Evolutionary conservation across 37 sponge, comb jelly and placozoan species (phyloP), one percentile per base, ranked within the genome.

Genomic region (Chondrilla cf. caribensis): DNA sequence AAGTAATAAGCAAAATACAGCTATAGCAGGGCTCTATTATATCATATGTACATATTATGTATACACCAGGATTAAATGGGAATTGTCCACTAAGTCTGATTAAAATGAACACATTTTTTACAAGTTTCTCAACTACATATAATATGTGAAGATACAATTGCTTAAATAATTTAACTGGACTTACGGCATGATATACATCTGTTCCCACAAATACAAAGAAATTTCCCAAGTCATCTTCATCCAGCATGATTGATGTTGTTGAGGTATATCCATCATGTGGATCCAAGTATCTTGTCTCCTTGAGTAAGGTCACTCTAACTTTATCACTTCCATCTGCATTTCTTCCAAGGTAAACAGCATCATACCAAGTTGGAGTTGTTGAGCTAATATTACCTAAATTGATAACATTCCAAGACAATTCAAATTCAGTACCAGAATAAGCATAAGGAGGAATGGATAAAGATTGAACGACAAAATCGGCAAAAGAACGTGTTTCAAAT

Each of bases 231-330:
- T 78, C 79, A 26, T 21, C 38, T 17, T 78, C 38, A 0, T 54
- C 0, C 55, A 78, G 33, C 0, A 24, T 24, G 14, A 78, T 57
- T 28, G 17, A 0, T 28, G 79, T 57, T 54, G 47, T 24, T 28
- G 79, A 78, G 24, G 24, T 54, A n/a, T 78, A 78, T 18, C 79
- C 79, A 78, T 78, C 79, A 26, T 78, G 47, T 33, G 79, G 58
- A 54, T 78, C 79, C 28, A 78, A 6, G 33, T 54, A 2, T 58
- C 62, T 60, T 26, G 15, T 78, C 32, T 78, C 57, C 32, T 2
- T 14, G 0, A 78, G n/a, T 26, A 18, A 38, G 11, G 14, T n/a
- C 28, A 78, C 57, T 26, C 25, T 0, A 54, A 54, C 54, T 26
- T 31, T 78, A 11, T 25, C 31, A 25, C 17, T 33, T 25, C 47